Evolutionary conservation across 2,888 invertebrate species (phyloP).

Genomic region (Ditylenchus weischeri): DNA sequence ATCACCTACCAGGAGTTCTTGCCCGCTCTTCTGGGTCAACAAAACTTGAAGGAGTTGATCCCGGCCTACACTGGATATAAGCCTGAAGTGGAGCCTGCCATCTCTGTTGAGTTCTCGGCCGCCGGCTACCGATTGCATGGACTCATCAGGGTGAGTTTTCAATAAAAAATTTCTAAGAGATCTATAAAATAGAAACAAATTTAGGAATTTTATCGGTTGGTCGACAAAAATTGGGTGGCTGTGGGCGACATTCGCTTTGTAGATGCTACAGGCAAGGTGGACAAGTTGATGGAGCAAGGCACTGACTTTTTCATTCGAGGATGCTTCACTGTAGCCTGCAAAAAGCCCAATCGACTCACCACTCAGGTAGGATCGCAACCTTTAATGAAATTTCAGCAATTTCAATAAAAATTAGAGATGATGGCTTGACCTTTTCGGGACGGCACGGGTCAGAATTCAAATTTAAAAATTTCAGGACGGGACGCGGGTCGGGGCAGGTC

Average conservation of each 20-base stretch:
- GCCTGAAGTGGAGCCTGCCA: constrained; percentile 75
- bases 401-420: too few relatives aligned
- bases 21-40: constrained; percentile 75
- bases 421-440: too few relatives aligned
- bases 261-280: constrained; percentile 36
- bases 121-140: constrained; percentile 90
- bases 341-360: constrained; percentile 73
- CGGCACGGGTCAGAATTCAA: too few relatives aligned
- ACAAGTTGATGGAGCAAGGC: constrained; percentile 65
- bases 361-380: constrained; percentile 84
- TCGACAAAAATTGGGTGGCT: constrained; percentile 40
- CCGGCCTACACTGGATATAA: constrained; percentile 80
- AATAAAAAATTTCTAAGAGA: neutral
- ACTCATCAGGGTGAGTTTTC: constrained; percentile 73
- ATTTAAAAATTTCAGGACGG: too few relatives aligned
- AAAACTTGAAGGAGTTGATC: constrained; percentile 68
- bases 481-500: too few relatives aligned
- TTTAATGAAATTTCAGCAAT: too few relatives aligned
- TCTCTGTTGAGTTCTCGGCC: constrained; percentile 92
- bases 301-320: constrained; percentile 95
- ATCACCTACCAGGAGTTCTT: constrained; percentile 68
- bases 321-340: constrained; percentile 80
- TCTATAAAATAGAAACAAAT: neutral
- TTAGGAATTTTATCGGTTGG: constrained; percentile 49
- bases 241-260: constrained; percentile 44